Conservation (phyloP, 2,888 invertebrate genomes). For the Eupithecia vulgata region DNA sequence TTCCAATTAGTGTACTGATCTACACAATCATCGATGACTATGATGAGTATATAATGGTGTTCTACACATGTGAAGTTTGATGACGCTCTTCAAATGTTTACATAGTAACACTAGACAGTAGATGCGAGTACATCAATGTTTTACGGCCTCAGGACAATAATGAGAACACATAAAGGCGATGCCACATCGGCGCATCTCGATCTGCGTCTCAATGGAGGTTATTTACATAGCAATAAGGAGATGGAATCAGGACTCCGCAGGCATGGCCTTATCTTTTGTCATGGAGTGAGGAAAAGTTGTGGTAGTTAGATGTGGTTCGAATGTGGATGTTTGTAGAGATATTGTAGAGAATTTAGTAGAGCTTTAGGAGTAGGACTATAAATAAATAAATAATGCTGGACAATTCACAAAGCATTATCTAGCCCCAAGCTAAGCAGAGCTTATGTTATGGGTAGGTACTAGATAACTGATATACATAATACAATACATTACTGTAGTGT, state of each 20-base stretch:
- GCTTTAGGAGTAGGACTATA: too few relatives aligned
- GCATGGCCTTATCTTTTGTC: constrained; percentile 64
- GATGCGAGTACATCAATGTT: constrained; percentile 39
- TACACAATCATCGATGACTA: too few relatives aligned
- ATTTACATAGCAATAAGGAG: constrained; percentile 82
- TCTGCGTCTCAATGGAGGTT: constrained; percentile 78
- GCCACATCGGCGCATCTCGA: constrained; percentile 78
- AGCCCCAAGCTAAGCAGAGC: too few relatives aligned
- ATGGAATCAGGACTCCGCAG: constrained; percentile 68
- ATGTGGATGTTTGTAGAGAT: too few relatives aligned
- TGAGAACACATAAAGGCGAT: constrained; percentile 72
- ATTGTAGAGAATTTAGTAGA: too few relatives aligned
- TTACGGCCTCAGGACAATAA: constrained; percentile 53
- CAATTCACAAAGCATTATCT: too few relatives aligned
- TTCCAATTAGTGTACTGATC: too few relatives aligned
- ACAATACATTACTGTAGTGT: too few relatives aligned
- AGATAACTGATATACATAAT: too few relatives aligned
- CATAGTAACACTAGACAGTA: constrained; percentile 25
- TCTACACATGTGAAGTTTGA: constrained; percentile 20
- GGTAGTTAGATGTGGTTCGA: constrained; percentile 6
- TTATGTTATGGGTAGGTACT: too few relatives aligned
- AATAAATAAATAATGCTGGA: too few relatives aligned
- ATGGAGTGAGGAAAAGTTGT: constrained; percentile 12
- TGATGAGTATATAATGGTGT: too few relatives aligned
- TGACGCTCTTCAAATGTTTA: constrained; percentile 30